phyloP scores from a whole-genome alignment of 2,113 vertebrate genomes.

The Forbesichthys agassizii region DNA sequence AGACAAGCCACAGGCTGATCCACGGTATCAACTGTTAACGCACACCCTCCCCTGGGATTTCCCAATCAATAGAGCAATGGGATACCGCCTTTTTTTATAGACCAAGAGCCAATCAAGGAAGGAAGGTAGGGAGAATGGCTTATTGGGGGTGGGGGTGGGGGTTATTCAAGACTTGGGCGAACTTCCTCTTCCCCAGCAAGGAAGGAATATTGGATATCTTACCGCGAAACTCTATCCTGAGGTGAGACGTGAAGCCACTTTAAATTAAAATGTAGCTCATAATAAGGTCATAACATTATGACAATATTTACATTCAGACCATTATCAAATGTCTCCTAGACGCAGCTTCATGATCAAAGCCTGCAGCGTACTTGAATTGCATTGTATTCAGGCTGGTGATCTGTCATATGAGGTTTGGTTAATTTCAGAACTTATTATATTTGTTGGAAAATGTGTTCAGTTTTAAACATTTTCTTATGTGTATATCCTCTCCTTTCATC shows the following conservation, averaged over 20 bases:
- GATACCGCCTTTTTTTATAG: conserved; percentile 55
- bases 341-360: too few species aligned
- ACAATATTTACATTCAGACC: too few species aligned
- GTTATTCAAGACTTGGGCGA: conserved; percentile 33
- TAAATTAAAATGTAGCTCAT: conserved; percentile 31
- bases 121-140: conserved; percentile 7
- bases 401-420: too few species aligned
- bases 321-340: too few species aligned
- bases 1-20: conserved; percentile 59
- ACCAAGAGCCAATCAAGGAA: conserved; percentile 43
- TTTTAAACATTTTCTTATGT: too few species aligned
- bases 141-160: too few species aligned
- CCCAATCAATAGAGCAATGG: conserved; percentile 67
- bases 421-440: too few species aligned
- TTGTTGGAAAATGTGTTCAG: too few species aligned
- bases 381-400: too few species aligned
- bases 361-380: too few species aligned
- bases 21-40: conserved; percentile 55
- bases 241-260: conserved; percentile 45
- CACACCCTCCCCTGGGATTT: conserved; percentile 44
- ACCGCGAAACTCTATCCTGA: conserved; percentile 25
- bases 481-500: too few species aligned
- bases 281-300: too few species aligned
- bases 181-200: conserved; percentile 27
- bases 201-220: conserved; percentile 63